Conservation (phyloP, 2,113 vertebrate genomes). For the Rhinopomastus cyanomelas region DNA sequence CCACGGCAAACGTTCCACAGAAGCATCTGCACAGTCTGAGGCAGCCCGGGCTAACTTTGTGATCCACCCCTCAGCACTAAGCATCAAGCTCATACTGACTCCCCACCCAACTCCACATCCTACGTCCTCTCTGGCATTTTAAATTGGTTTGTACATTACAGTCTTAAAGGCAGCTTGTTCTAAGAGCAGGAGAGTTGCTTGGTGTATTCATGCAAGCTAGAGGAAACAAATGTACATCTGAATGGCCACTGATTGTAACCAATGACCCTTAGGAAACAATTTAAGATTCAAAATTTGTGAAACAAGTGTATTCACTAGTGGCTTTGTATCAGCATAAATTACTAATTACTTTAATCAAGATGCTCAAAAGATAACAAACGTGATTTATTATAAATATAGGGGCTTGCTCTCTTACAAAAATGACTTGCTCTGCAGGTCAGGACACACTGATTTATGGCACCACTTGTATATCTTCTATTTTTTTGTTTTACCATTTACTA, state of each 20-base stretch:
- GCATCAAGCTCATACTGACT: neutral
- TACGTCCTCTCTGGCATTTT: neutral
- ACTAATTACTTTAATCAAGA: constrained; percentile 54
- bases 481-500: constrained; percentile 27
- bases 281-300: neutral
- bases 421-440: neutral
- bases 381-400: constrained; percentile 27
- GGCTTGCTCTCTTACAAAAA: neutral
- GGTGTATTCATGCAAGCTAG: neutral
- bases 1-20: neutral
- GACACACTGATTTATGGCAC: constrained; percentile 35
- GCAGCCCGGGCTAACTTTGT: too few relatives aligned
- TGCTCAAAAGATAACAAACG: constrained; percentile 45
- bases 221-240: neutral
- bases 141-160: neutral
- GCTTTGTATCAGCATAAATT: constrained; percentile 45
- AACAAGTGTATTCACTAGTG: neutral
- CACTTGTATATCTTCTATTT: neutral
- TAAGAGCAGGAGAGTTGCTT: neutral
- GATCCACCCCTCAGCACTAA: neutral
- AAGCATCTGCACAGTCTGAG: neutral
- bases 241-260: neutral
- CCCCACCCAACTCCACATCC: neutral
- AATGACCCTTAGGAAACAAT: neutral
- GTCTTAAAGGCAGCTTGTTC: neutral